A percentile compares a stretch with the other conserved stretches of the same genome.
phyloP scores from a whole-genome alignment of 1,140 invertebrate genomes.

The Calliphora vicina region DNA sequence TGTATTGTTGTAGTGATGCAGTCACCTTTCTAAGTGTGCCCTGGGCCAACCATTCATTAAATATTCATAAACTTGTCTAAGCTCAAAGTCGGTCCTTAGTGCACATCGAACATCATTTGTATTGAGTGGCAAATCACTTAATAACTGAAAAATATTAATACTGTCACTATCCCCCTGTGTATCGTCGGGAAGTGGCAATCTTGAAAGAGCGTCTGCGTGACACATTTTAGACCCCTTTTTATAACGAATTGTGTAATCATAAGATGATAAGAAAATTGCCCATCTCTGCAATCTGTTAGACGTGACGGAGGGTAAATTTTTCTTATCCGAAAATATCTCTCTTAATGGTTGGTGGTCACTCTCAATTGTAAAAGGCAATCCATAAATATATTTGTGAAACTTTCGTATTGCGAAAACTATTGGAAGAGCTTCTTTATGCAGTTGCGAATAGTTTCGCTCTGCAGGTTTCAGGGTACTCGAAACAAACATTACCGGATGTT shows the following conservation, averaged over 20 bases:
- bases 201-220: slow-evolving; percentile 45
- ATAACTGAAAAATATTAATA: slow-evolving; percentile 25
- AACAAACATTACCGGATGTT: slow-evolving; percentile 44
- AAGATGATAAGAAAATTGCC: slow-evolving; percentile 46
- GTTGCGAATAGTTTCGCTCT: slow-evolving; percentile 52
- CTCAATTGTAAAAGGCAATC: slow-evolving; percentile 47
- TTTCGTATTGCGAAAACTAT: slow-evolving; percentile 64
- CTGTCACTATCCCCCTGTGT: slow-evolving; percentile 9
- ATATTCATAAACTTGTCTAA: background rate
- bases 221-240: slow-evolving; percentile 40
- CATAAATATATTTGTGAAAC: slow-evolving; percentile 64
- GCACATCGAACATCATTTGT: background rate
- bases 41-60: slow-evolving; percentile 29
- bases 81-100: background rate
- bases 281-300: slow-evolving; percentile 44
- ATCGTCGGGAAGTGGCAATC: slow-evolving; percentile 28
- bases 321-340: slow-evolving; percentile 47
- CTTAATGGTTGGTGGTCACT: slow-evolving; percentile 56
- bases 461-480: slow-evolving; percentile 39
- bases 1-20: too few species aligned
- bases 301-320: slow-evolving; percentile 44
- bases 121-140: slow-evolving; percentile 15
- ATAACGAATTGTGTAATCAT: slow-evolving; percentile 43
- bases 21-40: too few species aligned
- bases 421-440: slow-evolving; percentile 64